phyloP scores from a whole-genome alignment of 1,140 invertebrate genomes.

The Harpegnathos saltator region DNA sequence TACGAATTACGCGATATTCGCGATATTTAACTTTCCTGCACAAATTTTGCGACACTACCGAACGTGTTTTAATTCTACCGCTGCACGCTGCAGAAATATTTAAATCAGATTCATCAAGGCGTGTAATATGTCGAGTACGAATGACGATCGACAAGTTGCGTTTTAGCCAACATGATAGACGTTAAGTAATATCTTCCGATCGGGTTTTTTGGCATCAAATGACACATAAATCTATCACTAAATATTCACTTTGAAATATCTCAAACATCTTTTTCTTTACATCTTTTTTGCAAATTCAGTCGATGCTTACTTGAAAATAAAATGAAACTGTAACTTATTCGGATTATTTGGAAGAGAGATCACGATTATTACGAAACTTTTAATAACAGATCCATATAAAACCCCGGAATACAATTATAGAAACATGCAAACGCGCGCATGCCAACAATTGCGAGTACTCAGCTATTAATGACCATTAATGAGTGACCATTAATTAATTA shows the following conservation, averaged over 20 bases:
- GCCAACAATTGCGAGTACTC: neutral
- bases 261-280: neutral
- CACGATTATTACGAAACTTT: neutral
- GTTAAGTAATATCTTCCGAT: neutral
- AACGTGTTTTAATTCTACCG: neutral
- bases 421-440: too few relatives aligned
- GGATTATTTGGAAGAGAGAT: neutral
- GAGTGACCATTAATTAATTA: neutral
- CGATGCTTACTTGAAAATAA: slow-evolving; percentile 5
- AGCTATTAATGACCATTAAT: slow-evolving; percentile 1
- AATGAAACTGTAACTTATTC: neutral
- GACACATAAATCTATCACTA: too few relatives aligned
- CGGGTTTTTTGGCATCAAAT: neutral
- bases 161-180: neutral
- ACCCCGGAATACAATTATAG: too few relatives aligned
- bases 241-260: slow-evolving; percentile 22
- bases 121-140: neutral
- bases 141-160: neutral
- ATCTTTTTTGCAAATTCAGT: neutral
- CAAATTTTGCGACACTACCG: neutral
- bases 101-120: neutral
- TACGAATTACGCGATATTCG: neutral
- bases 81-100: neutral
- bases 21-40: neutral
- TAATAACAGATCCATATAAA: too few relatives aligned